Conservation (phyloP, 2,113 vertebrate genomes). For the Cyprinodon variegatus region DNA sequence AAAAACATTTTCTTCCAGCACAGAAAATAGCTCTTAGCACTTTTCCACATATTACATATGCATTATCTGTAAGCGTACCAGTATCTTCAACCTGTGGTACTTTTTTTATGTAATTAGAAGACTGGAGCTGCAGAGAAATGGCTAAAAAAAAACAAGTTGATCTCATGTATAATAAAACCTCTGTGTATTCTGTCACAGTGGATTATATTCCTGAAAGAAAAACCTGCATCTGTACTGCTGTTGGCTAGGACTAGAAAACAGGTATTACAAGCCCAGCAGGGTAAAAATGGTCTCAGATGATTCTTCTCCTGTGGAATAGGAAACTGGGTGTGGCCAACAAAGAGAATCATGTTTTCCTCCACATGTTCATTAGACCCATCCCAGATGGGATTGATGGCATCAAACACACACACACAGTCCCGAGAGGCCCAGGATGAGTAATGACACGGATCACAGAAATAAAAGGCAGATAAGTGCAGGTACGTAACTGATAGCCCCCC, state of each 20-base stretch:
- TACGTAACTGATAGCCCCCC: slow-evolving; percentile 5
- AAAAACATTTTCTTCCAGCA: not conserved
- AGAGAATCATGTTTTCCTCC: slow-evolving; percentile 49
- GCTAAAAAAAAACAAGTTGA: not conserved
- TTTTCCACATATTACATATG: not conserved
- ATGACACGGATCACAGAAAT: slow-evolving; percentile 10
- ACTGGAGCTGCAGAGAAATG: not conserved
- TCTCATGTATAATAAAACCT: not conserved
- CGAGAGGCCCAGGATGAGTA: slow-evolving; percentile 5
- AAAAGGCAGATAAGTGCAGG: slow-evolving; percentile 5
- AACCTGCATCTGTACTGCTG: not conserved
- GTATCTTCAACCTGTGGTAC: not conserved
- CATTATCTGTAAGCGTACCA: not conserved
- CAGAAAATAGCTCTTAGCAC: not conserved
- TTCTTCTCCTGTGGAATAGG: slow-evolving; percentile 15
- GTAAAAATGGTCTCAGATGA: slow-evolving; percentile 24
- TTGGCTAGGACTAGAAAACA: slow-evolving; percentile 36
- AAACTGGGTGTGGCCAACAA: slow-evolving; percentile 55
- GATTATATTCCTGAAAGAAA: not conserved
- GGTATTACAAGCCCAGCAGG: slow-evolving; percentile 28
- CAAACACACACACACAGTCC: slow-evolving; percentile 1
- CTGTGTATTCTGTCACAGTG: not conserved
- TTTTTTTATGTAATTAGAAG: not conserved
- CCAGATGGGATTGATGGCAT: slow-evolving; percentile 3
- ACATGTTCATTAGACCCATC: slow-evolving; percentile 17